phyloP scores from a whole-genome alignment of 2,113 vertebrate species.

The Oncorhynchus keta region DNA sequence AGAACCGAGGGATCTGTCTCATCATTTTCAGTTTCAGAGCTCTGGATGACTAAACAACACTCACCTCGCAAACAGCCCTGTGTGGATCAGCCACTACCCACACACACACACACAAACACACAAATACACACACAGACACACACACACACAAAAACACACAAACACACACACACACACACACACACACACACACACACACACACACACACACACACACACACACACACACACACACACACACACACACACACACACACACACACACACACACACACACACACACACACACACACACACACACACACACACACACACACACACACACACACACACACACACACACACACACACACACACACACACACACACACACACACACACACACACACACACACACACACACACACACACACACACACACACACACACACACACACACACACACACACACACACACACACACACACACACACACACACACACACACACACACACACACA shows the following conservation, averaged over 20 bases:
- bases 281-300: constrained; percentile 5
- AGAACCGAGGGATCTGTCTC: constrained; percentile 41
- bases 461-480: constrained; percentile 4
- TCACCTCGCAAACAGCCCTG: background rate
- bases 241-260: background rate
- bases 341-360: constrained; percentile 5
- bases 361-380: constrained; percentile 17
- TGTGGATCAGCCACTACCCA: background rate
- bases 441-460: background rate
- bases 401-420: constrained; percentile 3
- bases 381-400: background rate
- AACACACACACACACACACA: constrained; percentile 9
- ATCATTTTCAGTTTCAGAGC: constrained; percentile 26
- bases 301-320: constrained; percentile 5
- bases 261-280: constrained; percentile 4
- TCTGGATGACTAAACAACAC: background rate
- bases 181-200: constrained; percentile 3
- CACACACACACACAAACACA: background rate
- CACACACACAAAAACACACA: constrained; percentile 5
- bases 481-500: constrained; percentile 4
- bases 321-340: constrained; percentile 7
- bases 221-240: constrained; percentile 2
- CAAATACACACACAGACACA: constrained; percentile 4
- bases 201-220: background rate
- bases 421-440: background rate